Evolutionary conservation across 1,140 invertebrate genomes (phyloP), one percentile per base, ranked within the genome.

Genomic region (Gonatopus flavifemur): DNA sequence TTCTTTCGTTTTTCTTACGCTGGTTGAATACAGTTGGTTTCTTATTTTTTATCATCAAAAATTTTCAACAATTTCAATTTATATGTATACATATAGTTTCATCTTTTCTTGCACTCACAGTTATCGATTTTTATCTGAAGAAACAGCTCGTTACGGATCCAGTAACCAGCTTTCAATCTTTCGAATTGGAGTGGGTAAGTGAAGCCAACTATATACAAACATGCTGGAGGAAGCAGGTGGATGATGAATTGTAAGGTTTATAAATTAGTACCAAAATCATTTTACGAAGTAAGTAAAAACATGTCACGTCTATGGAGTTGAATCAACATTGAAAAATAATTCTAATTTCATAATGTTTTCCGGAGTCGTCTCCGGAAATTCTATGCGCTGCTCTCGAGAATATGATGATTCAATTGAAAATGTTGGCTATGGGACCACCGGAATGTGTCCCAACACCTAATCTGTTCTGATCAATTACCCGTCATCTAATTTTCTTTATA

Each of bases 121-220:
- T 98, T 5, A 92, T 98, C 64, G 96, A 98, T 78, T 98, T 94
- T 75, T 98, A 95, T 75, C 78, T 98, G 12, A 93, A 91, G 21
- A 98, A 96, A 78, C 81, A 85, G 30, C 72, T 95, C 45, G 78
- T 87, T 2, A 84, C 84, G 38, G 89, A 96, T 70, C 67, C 79
- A 4, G 69, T 74, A 0, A 90, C 90, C 0, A 93, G 93, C 78
- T 95, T 90, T 60, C 85, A 87, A 21, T 84, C 84, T 37, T 78
- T 98, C 4, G 82, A 88, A 52, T 61, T 96, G 48, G 76, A 80
- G 39, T 98, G 95, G 95, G 91, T 94, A 1, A 91, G 93, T 0
- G 89, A 91, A 69, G 85, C 87, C 2, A 96, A 90, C 74, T 95
- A 91, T 67, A 84, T n/a, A 85, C 18, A 96, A 98, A 78, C 83